A percentile compares a stretch with the other conserved stretches of the same genome.
These are phyloP conservation scores for Muraenolepis orangiensis DNA, from an alignment of 2,797 vertebrate genomes.

Conservation along the genomic window DNA sequence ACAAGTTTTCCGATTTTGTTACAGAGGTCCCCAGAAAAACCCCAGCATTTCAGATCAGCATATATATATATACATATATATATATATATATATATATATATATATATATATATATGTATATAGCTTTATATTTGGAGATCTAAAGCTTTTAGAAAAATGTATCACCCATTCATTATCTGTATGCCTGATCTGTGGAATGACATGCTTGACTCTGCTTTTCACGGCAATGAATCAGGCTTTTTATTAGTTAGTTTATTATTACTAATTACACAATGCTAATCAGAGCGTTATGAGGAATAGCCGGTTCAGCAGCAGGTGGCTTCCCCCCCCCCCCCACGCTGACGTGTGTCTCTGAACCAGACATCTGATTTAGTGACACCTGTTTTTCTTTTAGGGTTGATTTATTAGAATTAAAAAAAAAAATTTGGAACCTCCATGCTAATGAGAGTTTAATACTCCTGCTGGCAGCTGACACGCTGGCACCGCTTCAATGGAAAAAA, in stretches of 20 bases:
- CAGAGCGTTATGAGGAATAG: neutral
- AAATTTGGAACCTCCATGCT: conserved; percentile 20
- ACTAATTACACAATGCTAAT: neutral
- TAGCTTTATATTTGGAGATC: too few relatives aligned
- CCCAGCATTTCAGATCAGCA: too few relatives aligned
- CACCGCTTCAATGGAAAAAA: conserved; percentile 15
- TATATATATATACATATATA: too few relatives aligned
- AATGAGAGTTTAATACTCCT: conserved; percentile 57
- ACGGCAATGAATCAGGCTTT: neutral
- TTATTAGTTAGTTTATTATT: too few relatives aligned
- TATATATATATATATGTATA: too few relatives aligned
- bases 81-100: too few relatives aligned
- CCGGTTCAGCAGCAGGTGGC: neutral
- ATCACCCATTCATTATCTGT: neutral
- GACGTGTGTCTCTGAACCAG: conserved; percentile 34
- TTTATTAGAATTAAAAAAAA: too few relatives aligned
- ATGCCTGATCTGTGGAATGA: neutral
- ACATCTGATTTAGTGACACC: conserved; percentile 57
- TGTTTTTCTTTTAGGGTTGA: conserved; percentile 21
- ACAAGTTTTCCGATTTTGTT: neutral
- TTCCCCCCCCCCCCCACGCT: neutral
- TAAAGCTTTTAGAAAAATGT: neutral
- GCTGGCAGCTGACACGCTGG: conserved; percentile 33
- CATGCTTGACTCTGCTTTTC: neutral
- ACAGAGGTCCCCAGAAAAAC: too few relatives aligned